Evolutionary conservation across 2,797 vertebrate species (phyloP).

Genomic region (Galagoides demidoff): DNA sequence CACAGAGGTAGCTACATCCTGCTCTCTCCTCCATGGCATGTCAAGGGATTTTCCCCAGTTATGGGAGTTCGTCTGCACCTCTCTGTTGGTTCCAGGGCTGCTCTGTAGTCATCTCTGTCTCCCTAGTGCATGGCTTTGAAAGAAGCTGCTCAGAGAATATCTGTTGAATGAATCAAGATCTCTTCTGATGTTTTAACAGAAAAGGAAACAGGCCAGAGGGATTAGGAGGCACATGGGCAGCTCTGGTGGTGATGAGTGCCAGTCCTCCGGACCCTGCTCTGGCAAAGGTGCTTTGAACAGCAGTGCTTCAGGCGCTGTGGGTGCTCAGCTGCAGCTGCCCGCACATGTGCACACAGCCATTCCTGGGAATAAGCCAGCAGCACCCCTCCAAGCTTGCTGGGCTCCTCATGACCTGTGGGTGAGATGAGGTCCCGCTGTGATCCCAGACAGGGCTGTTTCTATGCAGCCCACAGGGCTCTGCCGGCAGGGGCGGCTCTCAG

Average conservation of each 20-base stretch:
- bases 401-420: fast-evolving
- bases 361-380: neutral
- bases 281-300: neutral
- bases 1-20: neutral
- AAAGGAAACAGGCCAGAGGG: neutral
- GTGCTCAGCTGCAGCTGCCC: neutral
- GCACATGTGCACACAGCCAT: fast-evolving
- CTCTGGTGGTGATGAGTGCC: too few species aligned
- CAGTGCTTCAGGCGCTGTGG: neutral
- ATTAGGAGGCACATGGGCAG: neutral
- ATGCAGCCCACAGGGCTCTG: fast-evolving
- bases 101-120: neutral
- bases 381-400: neutral
- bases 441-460: neutral
- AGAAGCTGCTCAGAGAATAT: neutral
- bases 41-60: neutral
- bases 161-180: neutral
- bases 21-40: fast-evolving
- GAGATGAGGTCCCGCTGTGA: fast-evolving
- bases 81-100: fast-evolving
- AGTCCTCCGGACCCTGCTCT: neutral
- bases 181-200: neutral
- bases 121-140: neutral
- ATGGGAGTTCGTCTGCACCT: too few species aligned
- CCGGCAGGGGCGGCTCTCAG: fast-evolving